Percentiles rank a stretch among this genome's conserved stretches.
These are phyloP conservation scores for Mormyrus hasselquistii DNA, from an alignment of 2,797 vertebrate genomes.

Conservation along the genomic window DNA sequence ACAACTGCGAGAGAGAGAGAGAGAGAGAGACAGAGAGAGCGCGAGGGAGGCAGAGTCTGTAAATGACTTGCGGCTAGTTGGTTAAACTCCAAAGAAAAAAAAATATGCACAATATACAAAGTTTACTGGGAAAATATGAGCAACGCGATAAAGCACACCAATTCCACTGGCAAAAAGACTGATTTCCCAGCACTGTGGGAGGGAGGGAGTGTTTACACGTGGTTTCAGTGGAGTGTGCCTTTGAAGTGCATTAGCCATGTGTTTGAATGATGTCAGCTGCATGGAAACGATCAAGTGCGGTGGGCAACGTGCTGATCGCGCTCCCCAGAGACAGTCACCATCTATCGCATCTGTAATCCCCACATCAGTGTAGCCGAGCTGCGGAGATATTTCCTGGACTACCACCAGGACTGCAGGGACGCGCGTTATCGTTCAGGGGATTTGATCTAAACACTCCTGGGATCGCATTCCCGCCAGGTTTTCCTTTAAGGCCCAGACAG, in stretches of 20 bases:
- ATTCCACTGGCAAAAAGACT: neutral
- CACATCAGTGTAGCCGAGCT: neutral
- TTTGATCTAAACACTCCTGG: neutral
- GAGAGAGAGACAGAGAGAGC: no score
- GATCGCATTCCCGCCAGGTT: neutral
- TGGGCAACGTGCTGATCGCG: neutral
- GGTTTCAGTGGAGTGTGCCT: neutral
- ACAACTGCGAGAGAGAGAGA: neutral
- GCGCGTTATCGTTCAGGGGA: neutral
- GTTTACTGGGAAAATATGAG: neutral
- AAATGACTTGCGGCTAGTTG: neutral
- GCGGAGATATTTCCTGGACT: neutral
- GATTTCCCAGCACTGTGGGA: neutral
- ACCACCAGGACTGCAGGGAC: neutral
- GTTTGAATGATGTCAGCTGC: neutral
- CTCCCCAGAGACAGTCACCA: no score
- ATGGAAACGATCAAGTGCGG: neutral
- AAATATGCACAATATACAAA: neutral
- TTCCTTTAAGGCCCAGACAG: neutral
- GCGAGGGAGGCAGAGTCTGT: neutral
- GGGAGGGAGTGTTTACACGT: neutral
- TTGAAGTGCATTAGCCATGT: constrained; percentile 20
- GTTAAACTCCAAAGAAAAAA: neutral
- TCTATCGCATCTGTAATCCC: neutral
- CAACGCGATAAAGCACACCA: neutral